Evolutionary conservation across 2,113 vertebrate species (phyloP), one percentile per base, ranked within the genome.

Genomic region (Boulengeromyrus knoepffleri): DNA sequence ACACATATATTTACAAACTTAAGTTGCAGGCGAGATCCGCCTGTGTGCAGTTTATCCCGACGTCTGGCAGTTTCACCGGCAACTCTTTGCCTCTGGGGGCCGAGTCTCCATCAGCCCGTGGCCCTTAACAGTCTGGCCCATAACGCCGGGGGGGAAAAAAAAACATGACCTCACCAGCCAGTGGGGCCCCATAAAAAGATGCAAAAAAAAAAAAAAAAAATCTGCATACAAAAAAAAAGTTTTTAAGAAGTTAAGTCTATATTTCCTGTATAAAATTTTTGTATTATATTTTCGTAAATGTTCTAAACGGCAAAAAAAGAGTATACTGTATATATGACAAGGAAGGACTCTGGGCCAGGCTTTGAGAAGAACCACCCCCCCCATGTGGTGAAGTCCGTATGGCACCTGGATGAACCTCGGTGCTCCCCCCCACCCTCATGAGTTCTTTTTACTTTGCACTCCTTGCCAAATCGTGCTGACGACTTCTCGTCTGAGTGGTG

Each of bases 281-380:
- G 96, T 98, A 99, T 97, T 98, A 97, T 99, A 98, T 99, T 99
- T 99, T 99, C 97, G 96, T 99, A 98, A 97, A 97, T 96, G 95
- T 97, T 96, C 93, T 96, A 92, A 93, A 86, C 89, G 93, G 94
- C 95, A 94, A 91, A 92, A 92, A 94, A 95, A 94, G 88, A 94
- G 93, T 94, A 93, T 93, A 85, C 19, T 93, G 92, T 94, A 89
- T 86, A 89, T 70, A 58, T 74, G 83, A 86, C 62, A 74, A 85
- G 66, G 47, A 88, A 15, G 89, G 85, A 91, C 27, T 90, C 92
- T 92, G 96, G 89, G 93, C 90, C 92, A 93, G 94, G 94, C 95
- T 97, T 96, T 95, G 95, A 95, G 94, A 95, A 93, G 94, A 91
- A 94, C 93, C 91, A 92, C 91, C 62, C 47, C 58, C 10, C 62